Evolutionary conservation across 2,888 invertebrate species (phyloP).

Genomic region (Tridacna crocea): DNA sequence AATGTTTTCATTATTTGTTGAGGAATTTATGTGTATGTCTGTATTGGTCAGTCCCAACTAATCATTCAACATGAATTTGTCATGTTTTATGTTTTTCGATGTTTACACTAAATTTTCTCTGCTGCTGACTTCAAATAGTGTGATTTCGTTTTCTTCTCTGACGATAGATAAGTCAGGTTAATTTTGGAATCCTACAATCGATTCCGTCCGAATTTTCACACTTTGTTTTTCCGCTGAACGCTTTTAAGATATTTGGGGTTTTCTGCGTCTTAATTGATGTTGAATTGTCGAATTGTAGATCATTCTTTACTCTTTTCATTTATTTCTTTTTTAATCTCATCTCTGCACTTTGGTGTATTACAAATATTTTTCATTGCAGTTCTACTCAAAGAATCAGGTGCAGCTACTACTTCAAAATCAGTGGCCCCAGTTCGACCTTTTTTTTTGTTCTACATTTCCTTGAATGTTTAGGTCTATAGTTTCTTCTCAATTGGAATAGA

Average conservation of each 20-base stretch:
- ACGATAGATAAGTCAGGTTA: no score
- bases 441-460: conserved; percentile 12
- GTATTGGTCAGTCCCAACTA: no score
- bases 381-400: conserved; percentile 8
- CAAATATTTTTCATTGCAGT: background rate
- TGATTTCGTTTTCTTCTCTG: no score
- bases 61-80: no score
- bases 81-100: no score
- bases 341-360: background rate
- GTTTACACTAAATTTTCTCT: no score
- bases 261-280: background rate
- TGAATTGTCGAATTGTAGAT: background rate
- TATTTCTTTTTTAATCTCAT: background rate
- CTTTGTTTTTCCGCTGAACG: no score
- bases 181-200: no score
- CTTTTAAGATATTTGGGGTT: background rate
- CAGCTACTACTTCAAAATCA: conserved; percentile 12
- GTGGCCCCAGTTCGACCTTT: conserved; percentile 14
- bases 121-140: no score
- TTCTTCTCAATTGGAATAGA: conserved; percentile 11
- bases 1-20: no score
- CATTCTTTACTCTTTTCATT: background rate
- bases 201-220: no score
- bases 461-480: conserved; percentile 17
- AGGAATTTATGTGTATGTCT: no score